Base-by-base conservation (phyloP, 1,140 invertebrate genomes). In the Eufriesea mexicana region DNA sequence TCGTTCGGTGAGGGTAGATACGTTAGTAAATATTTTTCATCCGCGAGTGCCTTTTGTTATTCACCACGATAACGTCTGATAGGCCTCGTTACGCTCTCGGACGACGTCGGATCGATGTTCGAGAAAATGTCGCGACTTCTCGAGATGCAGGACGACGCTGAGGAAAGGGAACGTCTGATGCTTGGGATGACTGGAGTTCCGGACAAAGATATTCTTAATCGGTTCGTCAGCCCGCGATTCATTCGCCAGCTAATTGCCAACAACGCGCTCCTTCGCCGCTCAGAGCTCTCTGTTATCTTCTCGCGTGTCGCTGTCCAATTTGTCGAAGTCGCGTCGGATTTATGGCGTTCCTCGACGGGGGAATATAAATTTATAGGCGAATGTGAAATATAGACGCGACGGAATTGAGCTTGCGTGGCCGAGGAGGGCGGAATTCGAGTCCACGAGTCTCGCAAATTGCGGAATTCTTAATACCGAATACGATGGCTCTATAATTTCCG, bases 111-210 rank as follows among this genome's bases (percentile, higher is more conserved):
- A 72, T 89, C 92, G 6, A 95, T 96, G 64, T 98, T 97, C 97
- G 94, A 97, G 47, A 94, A 94, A 76, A 91, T 98, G 77, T 98
- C 96, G 96, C 83, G 96, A 7, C 93, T 96, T 47, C 98, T 97
- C 92, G 82, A 96, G 64, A 90, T 90, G 0, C 97, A 98, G 91
- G 92, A 93, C 47, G 97, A 98, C 91, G 96, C 96, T 0, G 96
- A 96, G 81, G 97, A 98, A 91, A 97, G 96, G 91, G 85, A 95
- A 0, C 96, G 96, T 89, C 90, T 98, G 4, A 93, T 97, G 84
- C 92, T 93, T 35, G 96, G 96, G 7, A 92, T 98, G 64, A 94
- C 96, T 0, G 95, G 95, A 49, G 95, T 96, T 0, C 94, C 94
- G 61, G 94, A 97, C 80, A 92, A 95, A 2, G 94, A 94, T 87